Evolutionary conservation across 2,797 vertebrate genomes (phyloP), one percentile per base, ranked within the genome.

Genomic region (Phrynocephalus forsythii): DNA sequence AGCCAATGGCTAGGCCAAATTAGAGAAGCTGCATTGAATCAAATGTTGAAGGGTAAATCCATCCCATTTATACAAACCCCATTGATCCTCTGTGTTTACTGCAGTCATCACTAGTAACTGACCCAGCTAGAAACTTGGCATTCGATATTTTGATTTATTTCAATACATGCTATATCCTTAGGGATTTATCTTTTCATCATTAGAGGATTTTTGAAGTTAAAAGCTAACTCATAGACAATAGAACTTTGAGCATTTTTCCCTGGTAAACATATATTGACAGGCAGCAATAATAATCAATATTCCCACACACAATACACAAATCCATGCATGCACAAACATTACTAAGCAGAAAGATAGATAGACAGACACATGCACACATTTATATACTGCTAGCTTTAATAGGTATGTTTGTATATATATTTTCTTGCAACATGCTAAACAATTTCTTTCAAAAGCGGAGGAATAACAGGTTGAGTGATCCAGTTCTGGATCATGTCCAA

Each of bases 141-240:
- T 33, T 69, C 90, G 88, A 81, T 15, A 18, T 20, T 89, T 30
- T 56, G 10, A 28, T 79, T 28, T 60, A 66, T 26, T 56, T 85
- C 71, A 90, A 52, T 77, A 77, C 26, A 75, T 20, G 8, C 6
- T 38, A 7, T 22, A 50, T 22, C 44, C 6, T 18, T 22, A 77
- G 50, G 26, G 44, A 77, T 77, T 77, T 18, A 52, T 11, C 13
- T 15, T 50, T 78, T 50, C 50, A 52, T 50, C 52, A 56, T 56
- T 28, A 13, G 44, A 78, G 13, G 26, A 52, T 52, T 26, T 52
- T 52, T 79, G 77, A 79, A 56, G 24, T 18, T 79, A n/a, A 26
- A 69, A 15, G 50, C 48, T 56, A 56, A 79, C 2, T 28, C 7
- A n/a, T 28, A 79, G 24, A 15, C 8, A 52, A 50, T 7, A 4